Base-by-base conservation (phyloP, 2,113 vertebrate species). In the Maccullochella peelii region DNA sequence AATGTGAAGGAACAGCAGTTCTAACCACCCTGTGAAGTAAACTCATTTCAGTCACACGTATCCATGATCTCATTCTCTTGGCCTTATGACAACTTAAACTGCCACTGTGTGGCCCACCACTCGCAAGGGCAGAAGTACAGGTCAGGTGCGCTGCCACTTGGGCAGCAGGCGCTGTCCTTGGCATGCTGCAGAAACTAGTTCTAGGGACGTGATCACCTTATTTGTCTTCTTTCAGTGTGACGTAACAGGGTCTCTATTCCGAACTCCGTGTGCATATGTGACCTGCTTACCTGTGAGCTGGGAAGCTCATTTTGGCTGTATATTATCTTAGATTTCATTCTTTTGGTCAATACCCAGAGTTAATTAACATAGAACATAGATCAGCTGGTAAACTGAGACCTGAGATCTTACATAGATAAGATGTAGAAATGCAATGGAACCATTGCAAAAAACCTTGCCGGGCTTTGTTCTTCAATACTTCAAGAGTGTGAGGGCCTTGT, bases 381-480 rank as follows among this genome's bases (percentile, higher is more conserved):
- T 68, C 27, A 67, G 44, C 9, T 58, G 10, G 61, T 68, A 68
- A 74, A 62, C 14, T n/a, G 14, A 73, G 44, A 30, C 3, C 57
- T 63, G n/a, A n/a, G n/a, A n/a, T n/a, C n/a, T 63, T 36, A 18
- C 63, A 74, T 50, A 77, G 36, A 74, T 74, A 69, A 77, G 36
- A 74, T 74, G 73, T 71, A 36, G 47, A 73, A 79, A 69, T 61
- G 73, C 38, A 49, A 44, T 62, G 40, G 6, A 82, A 72, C 30
- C 30, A 62, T 4, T 33, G 33, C 25, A 21, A 33, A 86, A 77
- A 77, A 49, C 71, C 42, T 81, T 50, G 21, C 68, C 2, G 1
- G 40, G 74, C 73, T 84, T 54, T 88, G 63, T 83, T 84, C 66
- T 54, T 77, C 55, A 67, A 27, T 75, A n/a, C n/a, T n/a, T n/a